Evolutionary conservation across 2,797 vertebrate species (phyloP), one percentile per base, ranked within the genome.

Genomic region (Arctocebus calabarensis): DNA sequence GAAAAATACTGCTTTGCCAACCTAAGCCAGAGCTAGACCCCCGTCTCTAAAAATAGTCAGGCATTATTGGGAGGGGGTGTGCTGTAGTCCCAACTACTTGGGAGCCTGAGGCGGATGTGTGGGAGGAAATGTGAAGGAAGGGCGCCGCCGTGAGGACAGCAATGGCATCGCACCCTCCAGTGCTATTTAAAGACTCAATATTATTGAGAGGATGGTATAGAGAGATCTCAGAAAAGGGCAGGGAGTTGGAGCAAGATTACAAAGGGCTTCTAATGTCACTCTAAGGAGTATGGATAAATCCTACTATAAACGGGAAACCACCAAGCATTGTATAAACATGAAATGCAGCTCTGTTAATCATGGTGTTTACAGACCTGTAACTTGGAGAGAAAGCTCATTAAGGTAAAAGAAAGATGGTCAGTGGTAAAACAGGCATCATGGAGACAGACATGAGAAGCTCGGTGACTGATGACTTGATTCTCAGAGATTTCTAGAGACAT

Each of bases 121-220:
- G n/a, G 37, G 66, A 10, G 57, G 43, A 77, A 73, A 29, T n/a
- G 17, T 29, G 22, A 45, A 17, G 66, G 37, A 71, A 74, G 57
- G 40, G 34, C n/a, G n/a, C n/a, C 8, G 23, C 4, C 1, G 0
- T 8, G 2, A 17, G 19, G 29, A 32, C 25, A 48, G 25, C 32
- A 55, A 17, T 5, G 12, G 45, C 40, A 0, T 1, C 7, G 32
- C 52, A 13, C 12, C 0, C 40, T 22, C 22, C 3, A 19, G 3
- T 22, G 22, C n/a, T 45, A 20, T 62, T 71, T 19, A 64, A 25
- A 71, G 43, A 23, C 29, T 6, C 3, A 32, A 13, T 59, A 23
- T n/a, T n/a, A 11, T 17, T 14, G 13, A 32, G 32, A 12, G 1
- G 3, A 0, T n/a, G 1, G 5, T 12, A 4, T 19, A 27, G 45